Conservation (phyloP, 2,113 vertebrate genomes). For the Fregata magnificens region DNA sequence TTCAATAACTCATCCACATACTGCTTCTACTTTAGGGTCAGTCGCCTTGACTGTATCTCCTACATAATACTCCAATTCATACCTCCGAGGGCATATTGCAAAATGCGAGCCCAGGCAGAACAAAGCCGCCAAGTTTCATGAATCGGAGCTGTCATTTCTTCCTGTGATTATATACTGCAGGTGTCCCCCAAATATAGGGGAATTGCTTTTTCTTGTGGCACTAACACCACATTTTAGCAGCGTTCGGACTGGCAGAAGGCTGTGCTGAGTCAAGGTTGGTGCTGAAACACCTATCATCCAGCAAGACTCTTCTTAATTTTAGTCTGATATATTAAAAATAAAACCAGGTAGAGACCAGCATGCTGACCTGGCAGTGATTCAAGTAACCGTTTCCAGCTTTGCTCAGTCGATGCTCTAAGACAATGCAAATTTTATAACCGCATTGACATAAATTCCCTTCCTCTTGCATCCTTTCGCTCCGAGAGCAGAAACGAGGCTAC, state of each 20-base stretch:
- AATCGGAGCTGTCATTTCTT: background rate
- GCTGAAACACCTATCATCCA: background rate
- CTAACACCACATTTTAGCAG: background rate
- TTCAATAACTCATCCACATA: background rate
- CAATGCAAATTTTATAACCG: background rate
- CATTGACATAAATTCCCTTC: background rate
- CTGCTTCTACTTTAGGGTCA: background rate
- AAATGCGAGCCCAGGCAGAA: background rate
- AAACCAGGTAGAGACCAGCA: background rate
- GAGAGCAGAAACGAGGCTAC: background rate
- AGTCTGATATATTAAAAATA: background rate
- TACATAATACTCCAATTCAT: background rate
- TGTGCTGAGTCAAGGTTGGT: background rate
- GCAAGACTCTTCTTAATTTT: background rate
- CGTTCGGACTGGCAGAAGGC: background rate
- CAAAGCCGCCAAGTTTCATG: background rate
- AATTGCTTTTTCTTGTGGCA: background rate
- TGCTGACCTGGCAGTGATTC: background rate
- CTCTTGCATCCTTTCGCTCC: background rate
- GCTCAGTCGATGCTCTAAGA: background rate
- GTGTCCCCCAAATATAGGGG: background rate
- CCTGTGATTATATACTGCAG: accelerated
- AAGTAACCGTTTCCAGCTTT: background rate
- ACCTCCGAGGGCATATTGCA: accelerated
- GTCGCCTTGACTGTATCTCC: background rate